Percentiles rank a stretch among this genome's conserved stretches.
phyloP scores from a whole-genome alignment of 1,140 invertebrate species.

The Aphelinus atriplicis region DNA sequence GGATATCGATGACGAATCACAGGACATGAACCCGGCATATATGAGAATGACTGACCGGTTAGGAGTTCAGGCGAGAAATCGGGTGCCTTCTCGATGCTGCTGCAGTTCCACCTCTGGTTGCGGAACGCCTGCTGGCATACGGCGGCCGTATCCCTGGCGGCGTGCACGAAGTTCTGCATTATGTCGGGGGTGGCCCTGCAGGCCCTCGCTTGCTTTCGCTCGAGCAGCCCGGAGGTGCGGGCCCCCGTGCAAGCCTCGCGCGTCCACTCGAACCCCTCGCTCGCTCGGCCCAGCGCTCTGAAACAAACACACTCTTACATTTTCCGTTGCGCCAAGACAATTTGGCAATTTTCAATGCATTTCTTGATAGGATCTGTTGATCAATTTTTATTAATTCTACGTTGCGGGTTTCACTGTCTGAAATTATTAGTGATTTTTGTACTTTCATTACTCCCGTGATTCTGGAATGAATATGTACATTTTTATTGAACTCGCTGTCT shows the following conservation, averaged over 20 bases:
- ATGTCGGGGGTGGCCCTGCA: slow-evolving; percentile 74
- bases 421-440: too few relatives aligned
- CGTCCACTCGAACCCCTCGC: slow-evolving; percentile 58
- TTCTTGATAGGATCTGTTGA: too few relatives aligned
- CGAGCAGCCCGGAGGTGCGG: slow-evolving; percentile 68
- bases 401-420: too few relatives aligned
- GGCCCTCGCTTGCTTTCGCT: slow-evolving; percentile 71
- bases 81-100: slow-evolving; percentile 77
- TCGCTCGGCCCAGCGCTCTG: slow-evolving; percentile 58
- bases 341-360: too few relatives aligned
- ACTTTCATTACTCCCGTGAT: too few relatives aligned
- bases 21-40: too few relatives aligned
- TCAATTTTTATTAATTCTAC: too few relatives aligned
- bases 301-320: neutral
- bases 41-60: slow-evolving; percentile 68
- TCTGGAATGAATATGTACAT: too few relatives aligned
- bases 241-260: slow-evolving; percentile 66
- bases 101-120: slow-evolving; percentile 87
- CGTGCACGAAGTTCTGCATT: slow-evolving; percentile 79
- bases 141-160: slow-evolving; percentile 73
- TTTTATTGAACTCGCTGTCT: too few relatives aligned
- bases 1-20: too few relatives aligned
- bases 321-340: too few relatives aligned
- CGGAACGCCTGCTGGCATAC: slow-evolving; percentile 79
- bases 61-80: slow-evolving; percentile 78